Conservation (phyloP, 1,140 invertebrate species). For the Yoshiicerus persimilis region DNA sequence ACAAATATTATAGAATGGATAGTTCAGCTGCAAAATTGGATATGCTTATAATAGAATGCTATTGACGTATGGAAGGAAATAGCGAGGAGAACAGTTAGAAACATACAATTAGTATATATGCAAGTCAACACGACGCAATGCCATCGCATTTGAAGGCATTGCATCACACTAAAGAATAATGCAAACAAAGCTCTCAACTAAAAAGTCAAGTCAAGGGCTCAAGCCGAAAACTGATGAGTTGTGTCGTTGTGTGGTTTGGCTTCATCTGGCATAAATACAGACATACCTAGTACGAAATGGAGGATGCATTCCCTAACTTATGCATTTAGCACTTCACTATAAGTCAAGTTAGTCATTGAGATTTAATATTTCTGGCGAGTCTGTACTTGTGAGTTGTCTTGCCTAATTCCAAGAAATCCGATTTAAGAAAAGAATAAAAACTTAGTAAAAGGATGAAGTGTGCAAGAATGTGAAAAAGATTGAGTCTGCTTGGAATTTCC, state of each 20-base stretch:
- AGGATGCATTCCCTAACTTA: neutral
- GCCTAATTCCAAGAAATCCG: neutral
- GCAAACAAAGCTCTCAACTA: neutral
- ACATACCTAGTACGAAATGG: neutral
- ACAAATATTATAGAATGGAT: neutral
- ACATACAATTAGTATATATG: neutral
- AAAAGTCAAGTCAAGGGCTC: neutral
- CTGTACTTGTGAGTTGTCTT: neutral
- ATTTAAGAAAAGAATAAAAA: conserved; percentile 16
- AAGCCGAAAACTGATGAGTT: conserved; percentile 3
- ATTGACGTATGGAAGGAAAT: neutral
- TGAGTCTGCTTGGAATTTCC: neutral
- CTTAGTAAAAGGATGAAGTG: neutral
- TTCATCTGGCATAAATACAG: neutral
- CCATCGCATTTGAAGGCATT: neutral
- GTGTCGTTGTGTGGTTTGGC: neutral
- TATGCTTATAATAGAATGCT: neutral
- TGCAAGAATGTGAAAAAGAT: neutral
- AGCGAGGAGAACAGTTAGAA: neutral
- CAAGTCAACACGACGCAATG: neutral
- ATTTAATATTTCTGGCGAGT: neutral
- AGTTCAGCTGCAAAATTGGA: neutral
- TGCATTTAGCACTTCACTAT: neutral
- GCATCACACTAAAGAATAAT: neutral
- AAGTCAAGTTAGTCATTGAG: neutral